These are phyloP conservation scores for Allolobophora icterica DNA, from an alignment of 2,888 invertebrate genomes.

Conservation along the genomic window DNA sequence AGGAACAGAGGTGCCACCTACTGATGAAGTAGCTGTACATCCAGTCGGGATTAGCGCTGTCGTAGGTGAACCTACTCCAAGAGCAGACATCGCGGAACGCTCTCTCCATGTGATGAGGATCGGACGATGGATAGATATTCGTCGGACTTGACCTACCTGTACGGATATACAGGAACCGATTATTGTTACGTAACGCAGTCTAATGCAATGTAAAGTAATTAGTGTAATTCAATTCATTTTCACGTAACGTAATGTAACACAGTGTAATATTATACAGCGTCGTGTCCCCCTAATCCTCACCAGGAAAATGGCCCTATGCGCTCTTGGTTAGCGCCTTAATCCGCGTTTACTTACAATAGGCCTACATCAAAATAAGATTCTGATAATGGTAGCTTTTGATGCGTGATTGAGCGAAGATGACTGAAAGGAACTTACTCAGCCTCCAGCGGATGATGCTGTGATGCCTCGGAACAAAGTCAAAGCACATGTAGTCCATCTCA, in stretches of 20 bases:
- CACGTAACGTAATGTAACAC: too few species aligned
- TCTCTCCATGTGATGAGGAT: slow-evolving; percentile 32
- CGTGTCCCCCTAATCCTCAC: too few species aligned
- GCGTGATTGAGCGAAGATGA: neutral
- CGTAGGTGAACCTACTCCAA: slow-evolving; percentile 63
- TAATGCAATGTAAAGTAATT: too few species aligned
- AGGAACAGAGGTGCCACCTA: slow-evolving; percentile 40
- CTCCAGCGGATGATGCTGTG: slow-evolving; percentile 89
- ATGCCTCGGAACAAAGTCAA: slow-evolving; percentile 92
- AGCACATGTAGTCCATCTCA: slow-evolving; percentile 95
- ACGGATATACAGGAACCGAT: neutral
- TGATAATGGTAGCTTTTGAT: neutral
- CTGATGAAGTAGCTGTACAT: slow-evolving; percentile 64
- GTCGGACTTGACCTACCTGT: slow-evolving; percentile 59
- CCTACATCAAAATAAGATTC: too few species aligned
- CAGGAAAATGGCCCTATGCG: too few species aligned
- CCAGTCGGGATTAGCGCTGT: slow-evolving; percentile 62
- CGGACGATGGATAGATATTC: slow-evolving; percentile 45
- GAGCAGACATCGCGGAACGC: slow-evolving; percentile 63
- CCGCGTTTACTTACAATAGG: too few species aligned
- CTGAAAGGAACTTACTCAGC: slow-evolving; percentile 58
- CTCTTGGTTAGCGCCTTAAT: too few species aligned
- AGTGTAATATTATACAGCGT: too few species aligned
- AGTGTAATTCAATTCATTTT: too few species aligned
- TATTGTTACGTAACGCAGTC: too few species aligned